Evolutionary conservation across 2,888 invertebrate genomes (phyloP).

Genomic region (Chelonus formosanus): DNA sequence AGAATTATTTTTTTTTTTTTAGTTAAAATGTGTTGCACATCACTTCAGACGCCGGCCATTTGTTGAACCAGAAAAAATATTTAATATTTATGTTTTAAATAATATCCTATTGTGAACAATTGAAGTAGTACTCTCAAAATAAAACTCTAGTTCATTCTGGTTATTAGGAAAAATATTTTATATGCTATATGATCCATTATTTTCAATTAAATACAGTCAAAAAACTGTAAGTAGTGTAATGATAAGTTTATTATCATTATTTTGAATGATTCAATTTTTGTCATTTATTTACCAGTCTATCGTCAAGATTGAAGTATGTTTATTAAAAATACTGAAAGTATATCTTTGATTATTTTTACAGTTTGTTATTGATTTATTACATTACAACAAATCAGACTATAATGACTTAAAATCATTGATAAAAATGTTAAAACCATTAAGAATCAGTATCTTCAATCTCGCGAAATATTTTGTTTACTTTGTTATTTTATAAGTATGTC

Average conservation of each 20-base stretch:
- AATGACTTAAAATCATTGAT: slow-evolving; percentile 3
- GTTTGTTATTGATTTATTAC: slow-evolving; percentile 10
- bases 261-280: not conserved
- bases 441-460: slow-evolving; percentile 1
- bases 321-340: slow-evolving; percentile 5
- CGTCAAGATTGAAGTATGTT: slow-evolving; percentile 21
- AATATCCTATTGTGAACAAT: too few relatives aligned
- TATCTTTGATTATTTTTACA: slow-evolving; percentile 8
- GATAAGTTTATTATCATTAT: not conserved
- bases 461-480: too few relatives aligned
- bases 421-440: slow-evolving; percentile 4
- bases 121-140: too few relatives aligned
- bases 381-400: not conserved
- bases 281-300: slow-evolving; percentile 8
- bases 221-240: too few relatives aligned
- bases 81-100: too few relatives aligned
- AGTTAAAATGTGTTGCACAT: slow-evolving; percentile 26
- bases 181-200: too few relatives aligned
- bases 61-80: too few relatives aligned
- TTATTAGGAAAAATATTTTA: too few relatives aligned
- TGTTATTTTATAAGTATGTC: too few relatives aligned
- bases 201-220: too few relatives aligned
- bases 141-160: too few relatives aligned
- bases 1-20: slow-evolving; percentile 19
- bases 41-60: too few relatives aligned